Evolutionary conservation across 2,888 invertebrate genomes (phyloP), one percentile per base, ranked within the genome.

Genomic region (Athripsodes cinereus): DNA sequence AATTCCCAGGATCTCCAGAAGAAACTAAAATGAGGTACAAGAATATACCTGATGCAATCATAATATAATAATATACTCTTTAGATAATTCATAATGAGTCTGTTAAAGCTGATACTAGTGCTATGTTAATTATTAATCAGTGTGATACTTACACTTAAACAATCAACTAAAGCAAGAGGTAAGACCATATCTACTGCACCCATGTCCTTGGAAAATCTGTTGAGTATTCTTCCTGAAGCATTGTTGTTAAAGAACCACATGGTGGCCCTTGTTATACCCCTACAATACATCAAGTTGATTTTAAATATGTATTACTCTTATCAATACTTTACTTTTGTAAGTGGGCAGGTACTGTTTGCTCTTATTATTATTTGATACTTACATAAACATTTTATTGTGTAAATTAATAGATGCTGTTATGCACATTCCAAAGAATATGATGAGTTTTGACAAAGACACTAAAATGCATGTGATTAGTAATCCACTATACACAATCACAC

Each of bases 191-290:
- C 81, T 1, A 81, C 75, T 44, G 81, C 77, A 0, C 80, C 86
- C 71, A 86, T 81, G 67, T 88, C 88, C 69, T 86, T 87, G 3
- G 86, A 82, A 72, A 88, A 87, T 1, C 88, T 73, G 67, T 79
- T 79, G 54, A 87, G 73, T 63, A 87, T 81, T 1, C 79, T 70
- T 0, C 81, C 81, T 1, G 80, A 78, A 0, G 87, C 85, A 70
- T 90, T 91, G 58, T 81, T 84, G 68, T 90, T 88, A 73, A 89
- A 92, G 74, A 92, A 92, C 70, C 82, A 80, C 79, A 90, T 86
- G 0, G 84, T 84, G 0, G 88, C 82, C 52, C 83, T 76, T 0
- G 88, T 82, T 0, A 92, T 82, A 1, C 84, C 83, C 53, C 85
- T 81, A 60, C 68, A 50, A 57, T 58, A 18, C 20, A 40, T 8